Conservation (phyloP, 2,113 vertebrate genomes). For the Argyrosomus japonicus region DNA sequence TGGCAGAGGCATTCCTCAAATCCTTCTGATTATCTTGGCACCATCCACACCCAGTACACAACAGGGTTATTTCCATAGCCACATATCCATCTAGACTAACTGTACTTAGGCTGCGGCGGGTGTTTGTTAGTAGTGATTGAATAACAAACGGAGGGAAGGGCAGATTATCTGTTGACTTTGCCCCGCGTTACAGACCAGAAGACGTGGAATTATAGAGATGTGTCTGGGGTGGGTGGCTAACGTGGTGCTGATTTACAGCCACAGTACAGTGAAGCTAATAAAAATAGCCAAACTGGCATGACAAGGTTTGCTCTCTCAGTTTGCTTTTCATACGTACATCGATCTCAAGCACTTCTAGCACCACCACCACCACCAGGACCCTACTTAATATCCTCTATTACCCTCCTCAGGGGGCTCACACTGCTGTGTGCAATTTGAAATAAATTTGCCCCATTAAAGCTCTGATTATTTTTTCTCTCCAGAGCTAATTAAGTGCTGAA, state of each 20-base stretch:
- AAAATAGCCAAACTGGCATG: conserved; percentile 69
- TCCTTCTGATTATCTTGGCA: conserved; percentile 79
- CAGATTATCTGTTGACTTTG: conserved; percentile 66
- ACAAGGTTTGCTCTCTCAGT: conserved; percentile 42
- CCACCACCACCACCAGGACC: conserved; percentile 5
- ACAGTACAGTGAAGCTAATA: conserved; percentile 57
- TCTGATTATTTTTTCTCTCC: conserved; percentile 76
- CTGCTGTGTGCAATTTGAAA: conserved; percentile 72
- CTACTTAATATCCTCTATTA: conserved; percentile 54
- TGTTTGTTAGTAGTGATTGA: conserved; percentile 75
- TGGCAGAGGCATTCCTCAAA: conserved; percentile 68
- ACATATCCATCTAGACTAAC: conserved; percentile 64
- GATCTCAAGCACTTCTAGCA: conserved; percentile 6
- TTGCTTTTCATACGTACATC: conserved; percentile 36
- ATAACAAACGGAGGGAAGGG: conserved; percentile 63
- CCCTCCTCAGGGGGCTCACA: conserved; percentile 20
- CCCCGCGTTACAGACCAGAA: conserved; percentile 23
- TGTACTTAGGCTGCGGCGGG: conserved; percentile 45
- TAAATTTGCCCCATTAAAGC: conserved; percentile 75
- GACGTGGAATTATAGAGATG: conserved; percentile 30
- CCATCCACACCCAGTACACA: conserved; percentile 55
- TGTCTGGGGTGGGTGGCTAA: conserved; percentile 35
- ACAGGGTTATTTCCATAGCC: conserved; percentile 69
- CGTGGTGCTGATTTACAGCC: conserved; percentile 70
- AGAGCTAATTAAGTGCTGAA: conserved; percentile 76